Evolutionary conservation across 2,797 vertebrate species (phyloP).

Genomic region (Miichthys miiuy): DNA sequence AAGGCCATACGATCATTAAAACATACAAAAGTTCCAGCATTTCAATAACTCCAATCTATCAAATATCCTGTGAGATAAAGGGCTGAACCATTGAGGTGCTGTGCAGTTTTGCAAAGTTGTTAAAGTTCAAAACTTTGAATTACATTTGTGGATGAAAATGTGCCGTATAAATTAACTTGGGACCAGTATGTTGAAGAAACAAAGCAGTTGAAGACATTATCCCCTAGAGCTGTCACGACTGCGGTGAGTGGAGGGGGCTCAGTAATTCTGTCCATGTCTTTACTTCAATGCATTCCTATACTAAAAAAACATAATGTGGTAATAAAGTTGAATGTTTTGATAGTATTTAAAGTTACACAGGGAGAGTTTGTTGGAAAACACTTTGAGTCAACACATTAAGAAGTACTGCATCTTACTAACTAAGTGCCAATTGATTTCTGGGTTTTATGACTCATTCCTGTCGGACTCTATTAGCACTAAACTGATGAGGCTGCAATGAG

Average conservation of each 20-base stretch:
- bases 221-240: background rate
- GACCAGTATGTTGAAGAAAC: background rate
- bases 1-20: constrained; percentile 5
- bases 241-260: background rate
- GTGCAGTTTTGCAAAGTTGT: background rate
- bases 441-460: too few species aligned
- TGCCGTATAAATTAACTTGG: background rate
- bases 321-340: background rate
- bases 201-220: background rate
- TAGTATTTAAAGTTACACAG: background rate
- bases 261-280: background rate
- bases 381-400: background rate
- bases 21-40: background rate
- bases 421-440: too few species aligned
- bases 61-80: background rate
- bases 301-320: background rate
- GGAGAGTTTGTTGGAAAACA: background rate
- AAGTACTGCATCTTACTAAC: background rate
- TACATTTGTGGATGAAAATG: background rate
- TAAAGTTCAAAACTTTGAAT: background rate
- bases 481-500: too few species aligned
- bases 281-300: background rate
- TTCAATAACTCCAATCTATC: background rate
- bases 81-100: background rate
- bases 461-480: too few species aligned